phyloP scores from a whole-genome alignment of 1,140 invertebrate species.

The Pseudomyrmex pallidus region DNA sequence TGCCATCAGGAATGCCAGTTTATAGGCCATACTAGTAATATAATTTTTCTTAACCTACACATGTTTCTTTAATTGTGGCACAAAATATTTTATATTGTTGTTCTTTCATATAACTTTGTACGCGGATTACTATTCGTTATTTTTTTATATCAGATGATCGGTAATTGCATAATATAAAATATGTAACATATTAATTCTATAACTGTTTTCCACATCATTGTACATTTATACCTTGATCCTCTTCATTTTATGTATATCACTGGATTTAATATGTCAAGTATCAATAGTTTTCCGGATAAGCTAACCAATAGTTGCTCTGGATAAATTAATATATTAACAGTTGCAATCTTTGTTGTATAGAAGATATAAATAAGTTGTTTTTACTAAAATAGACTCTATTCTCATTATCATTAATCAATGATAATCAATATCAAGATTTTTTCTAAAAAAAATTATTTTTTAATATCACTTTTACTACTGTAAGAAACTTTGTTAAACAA shows the following conservation, averaged over 20 bases:
- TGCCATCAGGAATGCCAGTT: conserved; percentile 69
- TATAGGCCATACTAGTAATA: conserved; percentile 76
- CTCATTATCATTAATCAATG: no score
- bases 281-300: no score
- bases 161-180: neutral
- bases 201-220: neutral
- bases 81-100: neutral
- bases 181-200: neutral
- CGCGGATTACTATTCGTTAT: conserved; percentile 15
- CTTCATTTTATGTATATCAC: neutral
- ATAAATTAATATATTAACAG: neutral
- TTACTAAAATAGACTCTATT: no score
- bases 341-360: no score
- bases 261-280: neutral
- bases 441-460: no score
- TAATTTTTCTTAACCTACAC: neutral
- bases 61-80: neutral
- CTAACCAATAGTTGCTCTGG: no score
- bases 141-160: conserved; percentile 24
- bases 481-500: no score
- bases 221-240: neutral
- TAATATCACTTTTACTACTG: no score
- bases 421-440: no score
- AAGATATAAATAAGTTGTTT: no score
- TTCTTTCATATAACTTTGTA: neutral